phyloP scores from a whole-genome alignment of 2,797 vertebrate species.

The Danio jaintianensis region DNA sequence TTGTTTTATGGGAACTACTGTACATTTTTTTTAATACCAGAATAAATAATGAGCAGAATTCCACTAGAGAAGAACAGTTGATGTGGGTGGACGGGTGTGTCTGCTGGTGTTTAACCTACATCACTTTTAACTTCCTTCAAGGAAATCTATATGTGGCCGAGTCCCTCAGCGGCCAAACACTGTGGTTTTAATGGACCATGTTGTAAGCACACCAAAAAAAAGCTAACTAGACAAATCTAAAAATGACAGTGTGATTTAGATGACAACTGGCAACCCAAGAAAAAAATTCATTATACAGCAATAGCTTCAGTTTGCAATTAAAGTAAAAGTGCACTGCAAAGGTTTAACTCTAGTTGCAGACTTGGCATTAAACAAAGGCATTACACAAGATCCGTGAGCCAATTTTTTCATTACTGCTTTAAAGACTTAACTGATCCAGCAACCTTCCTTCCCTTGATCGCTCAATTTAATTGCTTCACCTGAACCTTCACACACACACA shows the following conservation, averaged over 20 bases:
- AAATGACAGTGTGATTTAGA: background rate
- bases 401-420: constrained; percentile 26
- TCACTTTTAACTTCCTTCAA: constrained; percentile 56
- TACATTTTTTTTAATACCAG: background rate
- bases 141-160: constrained; percentile 49
- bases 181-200: constrained; percentile 44
- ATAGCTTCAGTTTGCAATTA: background rate
- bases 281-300: background rate
- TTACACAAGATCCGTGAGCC: constrained; percentile 28
- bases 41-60: background rate
- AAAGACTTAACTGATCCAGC: constrained; percentile 26
- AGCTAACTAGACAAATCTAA: constrained; percentile 9
- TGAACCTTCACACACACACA: constrained; percentile 35
- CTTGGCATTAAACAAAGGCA: constrained; percentile 4
- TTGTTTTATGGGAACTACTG: too few relatives aligned
- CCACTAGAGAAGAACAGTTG: background rate
- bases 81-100: constrained; percentile 58
- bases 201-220: constrained; percentile 31
- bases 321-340: background rate
- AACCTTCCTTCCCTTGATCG: background rate
- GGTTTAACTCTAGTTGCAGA: background rate
- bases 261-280: background rate
- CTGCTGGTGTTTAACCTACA: constrained; percentile 38
- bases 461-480: constrained; percentile 38
- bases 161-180: constrained; percentile 37